Conservation (phyloP, 2,797 vertebrate species). For the Monodelphis domestica region DNA sequence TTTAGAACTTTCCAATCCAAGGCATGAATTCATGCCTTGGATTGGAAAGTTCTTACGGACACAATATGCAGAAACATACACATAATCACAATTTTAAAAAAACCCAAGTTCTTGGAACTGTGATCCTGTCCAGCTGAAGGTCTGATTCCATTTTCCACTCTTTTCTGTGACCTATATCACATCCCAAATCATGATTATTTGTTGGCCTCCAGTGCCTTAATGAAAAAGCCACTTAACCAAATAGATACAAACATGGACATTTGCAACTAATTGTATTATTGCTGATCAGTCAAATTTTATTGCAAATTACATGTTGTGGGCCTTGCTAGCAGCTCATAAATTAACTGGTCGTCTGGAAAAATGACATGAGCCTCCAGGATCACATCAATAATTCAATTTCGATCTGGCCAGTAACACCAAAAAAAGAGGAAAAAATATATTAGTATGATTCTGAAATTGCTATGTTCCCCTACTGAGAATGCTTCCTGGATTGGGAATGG, state of each 20-base stretch:
- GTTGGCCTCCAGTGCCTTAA: slow-evolving; percentile 80
- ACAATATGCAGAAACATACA: neutral
- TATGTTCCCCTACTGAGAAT: slow-evolving; percentile 65
- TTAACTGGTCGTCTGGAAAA: slow-evolving; percentile 81
- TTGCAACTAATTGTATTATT: slow-evolving; percentile 87
- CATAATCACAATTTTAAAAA: neutral
- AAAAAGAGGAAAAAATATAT: slow-evolving; percentile 64
- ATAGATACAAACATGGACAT: slow-evolving; percentile 84
- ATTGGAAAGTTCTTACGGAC: no score
- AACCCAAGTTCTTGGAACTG: neutral
- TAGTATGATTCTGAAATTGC: slow-evolving; percentile 58
- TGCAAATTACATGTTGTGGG: slow-evolving; percentile 83
- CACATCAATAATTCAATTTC: slow-evolving; percentile 81
- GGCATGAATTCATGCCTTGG: no score
- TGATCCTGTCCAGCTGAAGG: neutral
- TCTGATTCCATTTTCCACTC: slow-evolving; percentile 42
- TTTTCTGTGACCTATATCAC: slow-evolving; percentile 52
- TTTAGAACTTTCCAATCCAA: neutral
- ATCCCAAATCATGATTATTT: slow-evolving; percentile 73
- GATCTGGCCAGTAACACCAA: slow-evolving; percentile 59
- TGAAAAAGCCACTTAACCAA: slow-evolving; percentile 84
- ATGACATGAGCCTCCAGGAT: slow-evolving; percentile 51
- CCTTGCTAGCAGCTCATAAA: slow-evolving; percentile 82
- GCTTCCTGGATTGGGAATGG: slow-evolving; percentile 69
- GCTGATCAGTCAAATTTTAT: slow-evolving; percentile 86